phyloP scores from a whole-genome alignment of 2,888 invertebrate species.

The Mimumesa dahlbomi region DNA sequence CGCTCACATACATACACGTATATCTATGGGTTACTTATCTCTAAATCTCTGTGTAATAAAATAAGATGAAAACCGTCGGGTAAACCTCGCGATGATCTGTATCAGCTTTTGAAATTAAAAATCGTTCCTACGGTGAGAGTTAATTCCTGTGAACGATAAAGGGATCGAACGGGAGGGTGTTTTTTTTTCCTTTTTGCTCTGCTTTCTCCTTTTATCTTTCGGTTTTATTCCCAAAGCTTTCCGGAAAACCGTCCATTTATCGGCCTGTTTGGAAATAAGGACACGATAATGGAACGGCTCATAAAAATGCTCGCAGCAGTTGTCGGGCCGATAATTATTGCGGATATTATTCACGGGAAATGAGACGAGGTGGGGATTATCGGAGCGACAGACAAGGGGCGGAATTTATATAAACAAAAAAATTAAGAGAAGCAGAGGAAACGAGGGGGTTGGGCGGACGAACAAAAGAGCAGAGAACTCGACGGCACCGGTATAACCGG shows the following conservation, averaged over 20 bases:
- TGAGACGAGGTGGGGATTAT: constrained; percentile 21
- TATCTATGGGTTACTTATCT: background rate
- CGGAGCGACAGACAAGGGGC: background rate
- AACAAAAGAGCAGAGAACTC: constrained; percentile 53
- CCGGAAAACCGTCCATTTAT: constrained; percentile 36
- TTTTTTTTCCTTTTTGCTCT: too few relatives aligned
- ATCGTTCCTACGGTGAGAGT: too few relatives aligned
- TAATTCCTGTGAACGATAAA: too few relatives aligned
- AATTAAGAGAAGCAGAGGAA: constrained; percentile 3
- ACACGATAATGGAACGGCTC: constrained; percentile 36
- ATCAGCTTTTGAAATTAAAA: too few relatives aligned
- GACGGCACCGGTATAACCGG: constrained; percentile 55
- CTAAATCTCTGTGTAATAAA: constrained; percentile 18
- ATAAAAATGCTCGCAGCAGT: constrained; percentile 43
- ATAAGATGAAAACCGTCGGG: background rate
- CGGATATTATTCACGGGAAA: constrained; percentile 47
- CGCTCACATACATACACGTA: background rate
- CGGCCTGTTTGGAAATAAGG: constrained; percentile 26
- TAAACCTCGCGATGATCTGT: too few relatives aligned
- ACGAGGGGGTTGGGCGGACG: constrained; percentile 4
- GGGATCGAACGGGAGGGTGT: too few relatives aligned
- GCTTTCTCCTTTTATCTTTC: background rate
- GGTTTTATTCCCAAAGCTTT: background rate
- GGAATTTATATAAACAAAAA: constrained; percentile 13
- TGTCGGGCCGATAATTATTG: constrained; percentile 47